Percentiles rank a stretch among this genome's conserved stretches.
These are phyloP conservation scores for Tachina fera DNA, from an alignment of 2,888 invertebrate species.

Conservation along the genomic window DNA sequence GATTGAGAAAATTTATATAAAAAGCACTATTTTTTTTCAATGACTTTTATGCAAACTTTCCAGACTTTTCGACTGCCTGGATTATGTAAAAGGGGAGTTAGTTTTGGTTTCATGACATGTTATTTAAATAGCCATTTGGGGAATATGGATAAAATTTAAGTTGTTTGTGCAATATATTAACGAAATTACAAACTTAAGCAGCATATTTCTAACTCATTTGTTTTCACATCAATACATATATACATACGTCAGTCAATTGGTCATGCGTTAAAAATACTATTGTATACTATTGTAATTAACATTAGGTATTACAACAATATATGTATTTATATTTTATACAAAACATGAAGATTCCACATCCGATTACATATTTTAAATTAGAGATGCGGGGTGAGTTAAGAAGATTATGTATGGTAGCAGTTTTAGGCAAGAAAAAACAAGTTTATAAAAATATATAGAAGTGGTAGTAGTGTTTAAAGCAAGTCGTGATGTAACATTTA, in stretches of 20 bases:
- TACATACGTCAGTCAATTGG: neutral
- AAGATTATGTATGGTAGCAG: conserved; percentile 20
- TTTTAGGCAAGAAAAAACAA: conserved; percentile 31
- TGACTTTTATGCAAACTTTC: no score
- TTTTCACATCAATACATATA: neutral
- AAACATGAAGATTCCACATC: conserved; percentile 28
- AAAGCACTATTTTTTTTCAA: no score
- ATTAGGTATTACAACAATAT: conserved; percentile 8
- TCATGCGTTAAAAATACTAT: neutral
- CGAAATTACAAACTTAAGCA: neutral
- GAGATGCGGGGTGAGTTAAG: neutral
- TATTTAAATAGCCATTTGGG: no score
- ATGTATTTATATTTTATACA: neutral
- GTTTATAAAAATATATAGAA: conserved; percentile 5
- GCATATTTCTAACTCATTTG: neutral
- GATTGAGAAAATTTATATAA: no score
- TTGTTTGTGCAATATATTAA: neutral
- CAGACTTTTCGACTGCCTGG: no score
- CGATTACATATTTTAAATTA: conserved; percentile 14
- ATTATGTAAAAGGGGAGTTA: no score
- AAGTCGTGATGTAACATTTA: conserved; percentile 47
- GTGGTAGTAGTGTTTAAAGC: conserved; percentile 29
- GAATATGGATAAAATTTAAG: no score
- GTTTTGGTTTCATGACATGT: no score
- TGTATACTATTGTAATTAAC: neutral